These are phyloP conservation scores for Struthio camelus DNA, from an alignment of 2,113 vertebrate species.

Conservation along the genomic window DNA sequence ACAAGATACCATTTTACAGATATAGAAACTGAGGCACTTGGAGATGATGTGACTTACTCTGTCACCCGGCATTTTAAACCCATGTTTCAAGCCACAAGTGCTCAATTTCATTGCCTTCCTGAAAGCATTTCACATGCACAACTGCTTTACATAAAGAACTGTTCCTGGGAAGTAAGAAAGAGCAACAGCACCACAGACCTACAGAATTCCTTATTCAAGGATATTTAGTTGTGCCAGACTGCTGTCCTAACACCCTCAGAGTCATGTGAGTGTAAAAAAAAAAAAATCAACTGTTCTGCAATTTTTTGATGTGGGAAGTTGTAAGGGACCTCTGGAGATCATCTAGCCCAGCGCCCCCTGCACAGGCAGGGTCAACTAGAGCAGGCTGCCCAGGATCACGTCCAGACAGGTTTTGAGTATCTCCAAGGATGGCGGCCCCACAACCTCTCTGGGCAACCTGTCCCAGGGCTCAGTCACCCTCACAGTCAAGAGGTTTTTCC, in stretches of 20 bases:
- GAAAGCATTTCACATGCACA: background rate
- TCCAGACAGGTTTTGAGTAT: too few relatives aligned
- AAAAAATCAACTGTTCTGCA: too few relatives aligned
- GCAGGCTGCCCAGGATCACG: too few relatives aligned
- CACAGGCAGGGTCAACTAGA: too few relatives aligned
- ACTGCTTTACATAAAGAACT: background rate
- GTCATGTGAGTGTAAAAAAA: background rate
- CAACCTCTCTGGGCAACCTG: too few relatives aligned
- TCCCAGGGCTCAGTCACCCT: too few relatives aligned
- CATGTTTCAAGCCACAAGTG: background rate
- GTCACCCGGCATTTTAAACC: background rate
- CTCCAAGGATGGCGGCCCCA: too few relatives aligned
- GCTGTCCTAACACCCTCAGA: background rate
- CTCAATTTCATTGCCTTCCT: background rate
- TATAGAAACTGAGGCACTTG: background rate
- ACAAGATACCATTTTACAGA: background rate
- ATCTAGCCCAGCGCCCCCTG: too few relatives aligned
- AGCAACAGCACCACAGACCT: background rate
- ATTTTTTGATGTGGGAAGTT: too few relatives aligned
- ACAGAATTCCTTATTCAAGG: background rate
- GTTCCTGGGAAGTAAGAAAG: background rate
- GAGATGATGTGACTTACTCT: too few relatives aligned
- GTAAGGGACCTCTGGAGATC: too few relatives aligned
- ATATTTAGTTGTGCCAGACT: background rate
- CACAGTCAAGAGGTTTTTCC: too few relatives aligned